Evolutionary conservation across 1,140 invertebrate species (phyloP), one percentile per base, ranked within the genome.

Genomic region (Ostrea edulis): DNA sequence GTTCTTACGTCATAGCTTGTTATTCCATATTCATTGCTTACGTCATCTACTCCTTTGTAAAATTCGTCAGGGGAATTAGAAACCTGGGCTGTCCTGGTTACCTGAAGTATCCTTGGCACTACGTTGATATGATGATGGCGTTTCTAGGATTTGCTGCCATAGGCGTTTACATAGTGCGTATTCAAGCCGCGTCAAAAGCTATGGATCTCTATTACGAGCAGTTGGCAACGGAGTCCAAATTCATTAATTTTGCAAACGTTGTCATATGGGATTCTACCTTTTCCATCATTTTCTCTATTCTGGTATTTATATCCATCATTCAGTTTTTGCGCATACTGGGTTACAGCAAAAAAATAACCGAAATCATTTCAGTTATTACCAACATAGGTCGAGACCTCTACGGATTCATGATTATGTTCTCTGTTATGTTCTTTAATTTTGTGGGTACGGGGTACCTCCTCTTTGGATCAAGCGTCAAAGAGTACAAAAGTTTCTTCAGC

Each of bases 71-170:
- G 22, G 86, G 84, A 82, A 86, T 93, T 8, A 87, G 71, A 29
- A 83, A 91, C 29, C 88, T 92, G 51, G 88, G 65, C 65, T 88
- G 87, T 9, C 25, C 25, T 22, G 95, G 94, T 87, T 93, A 62
- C 25, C 52, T 95, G 58, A 88, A 89, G 11, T 87, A 92, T 52
- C 94, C 94, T 81, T 95, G 95, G 95, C 94, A 95, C 71, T 91
- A 92, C 35, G 90, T 94, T 14, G 95, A 95, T 87, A 71, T 95
- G 0, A 83, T 93, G 22, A 92, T 93, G 12, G 91, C 94, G 14
- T 52, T 90, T n/a, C 83, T 94, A 12, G 92, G 93, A 17, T 93
- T 94, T 82, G 58, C 90, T 12, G 91, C 90, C 35, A 93, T 95
- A 53, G 88, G 87, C 9, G 91, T 95, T 53, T 95, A 92, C 84